These are phyloP conservation scores for Automeris io DNA, from an alignment of 2,888 invertebrate species.

Conservation along the genomic window DNA sequence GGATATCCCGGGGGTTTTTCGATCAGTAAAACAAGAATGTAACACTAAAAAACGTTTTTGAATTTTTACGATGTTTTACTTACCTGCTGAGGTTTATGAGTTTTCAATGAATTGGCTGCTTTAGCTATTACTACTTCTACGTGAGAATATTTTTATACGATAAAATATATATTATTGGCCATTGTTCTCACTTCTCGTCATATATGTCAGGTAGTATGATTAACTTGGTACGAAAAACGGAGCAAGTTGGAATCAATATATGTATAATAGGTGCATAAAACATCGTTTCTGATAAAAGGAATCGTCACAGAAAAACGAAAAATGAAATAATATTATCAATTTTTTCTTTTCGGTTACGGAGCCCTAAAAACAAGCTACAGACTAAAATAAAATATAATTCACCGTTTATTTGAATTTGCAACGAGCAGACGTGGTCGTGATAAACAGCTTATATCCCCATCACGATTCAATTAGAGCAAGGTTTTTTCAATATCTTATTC, in stretches of 20 bases:
- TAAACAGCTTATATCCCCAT: neutral
- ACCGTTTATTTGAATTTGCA: neutral
- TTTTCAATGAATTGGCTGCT: neutral
- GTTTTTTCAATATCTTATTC: constrained; percentile 1
- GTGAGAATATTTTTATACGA: constrained; percentile 3
- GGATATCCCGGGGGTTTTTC: too few species aligned
- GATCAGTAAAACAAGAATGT: too few species aligned
- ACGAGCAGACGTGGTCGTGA: neutral
- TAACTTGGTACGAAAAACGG: neutral
- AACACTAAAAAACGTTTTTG: too few species aligned
- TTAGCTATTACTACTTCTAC: neutral
- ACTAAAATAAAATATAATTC: neutral
- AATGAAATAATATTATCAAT: too few species aligned
- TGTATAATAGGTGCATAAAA: neutral
- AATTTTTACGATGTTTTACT: neutral
- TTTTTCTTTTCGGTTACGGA: neutral
- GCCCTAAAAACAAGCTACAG: neutral
- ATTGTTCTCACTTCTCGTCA: constrained; percentile 1
- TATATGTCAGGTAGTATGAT: neutral
- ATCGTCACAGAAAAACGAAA: too few species aligned
- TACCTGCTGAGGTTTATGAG: neutral
- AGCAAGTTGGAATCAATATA: neutral
- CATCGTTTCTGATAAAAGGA: too few species aligned
- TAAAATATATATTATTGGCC: neutral
- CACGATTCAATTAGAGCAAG: constrained; percentile 1